Base-by-base conservation (phyloP, 2,888 invertebrate genomes). In the Caenorhabditis sinica region DNA sequence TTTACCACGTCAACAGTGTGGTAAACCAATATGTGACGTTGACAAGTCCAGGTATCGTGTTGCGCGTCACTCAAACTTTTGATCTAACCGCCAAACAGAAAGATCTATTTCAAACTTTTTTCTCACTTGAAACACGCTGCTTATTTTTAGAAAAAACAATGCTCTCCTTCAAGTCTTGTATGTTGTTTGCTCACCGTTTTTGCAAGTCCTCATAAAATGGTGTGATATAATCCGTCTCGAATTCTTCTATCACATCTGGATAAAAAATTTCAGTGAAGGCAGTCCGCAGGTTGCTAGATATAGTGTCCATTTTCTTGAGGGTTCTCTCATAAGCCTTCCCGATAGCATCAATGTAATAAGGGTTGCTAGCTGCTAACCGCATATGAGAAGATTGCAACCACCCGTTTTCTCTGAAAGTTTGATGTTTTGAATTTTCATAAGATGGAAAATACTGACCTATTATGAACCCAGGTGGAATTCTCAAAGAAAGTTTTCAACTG, bases 381-480 rank as follows among this genome's bases (percentile, higher is more conserved):
- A 86, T 87, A 8, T 87, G 86, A 0, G 87, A 88, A 0, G 76
- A 51, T 73, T 86, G 86, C 2, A 87, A 51, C 88, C 87, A 88
- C 0, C 88, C 88, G 33, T 81, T 82, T 51, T 87, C 87, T 66
- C 87, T 86, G 56, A 45, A 82, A 58, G 11, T 20, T 69, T 36
- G 5, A 30, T 17, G n/a, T 30, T 45, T 76, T 11, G 13, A 23
- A n/a, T 60, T 20, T n/a, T 66, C 4, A 8, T 33, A 33, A 6
- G 4, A 6, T 33, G 33, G n/a, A n/a, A n/a, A n/a, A n/a, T n/a
- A n/a, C 40, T 40, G 13, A 85, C 85, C 87, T 72, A 63, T 88
- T 89, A 74, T 89, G 89, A 58, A 89, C 83, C 87, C 86, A 89
- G 6, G 86, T 86, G 8, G 87, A 85, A 30, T 88, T 88, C 36